A percentile compares a stretch with the other conserved stretches of the same genome.
Conservation (phyloP, 2,888 invertebrate genomes). For the Rhagonycha lutea region DNA sequence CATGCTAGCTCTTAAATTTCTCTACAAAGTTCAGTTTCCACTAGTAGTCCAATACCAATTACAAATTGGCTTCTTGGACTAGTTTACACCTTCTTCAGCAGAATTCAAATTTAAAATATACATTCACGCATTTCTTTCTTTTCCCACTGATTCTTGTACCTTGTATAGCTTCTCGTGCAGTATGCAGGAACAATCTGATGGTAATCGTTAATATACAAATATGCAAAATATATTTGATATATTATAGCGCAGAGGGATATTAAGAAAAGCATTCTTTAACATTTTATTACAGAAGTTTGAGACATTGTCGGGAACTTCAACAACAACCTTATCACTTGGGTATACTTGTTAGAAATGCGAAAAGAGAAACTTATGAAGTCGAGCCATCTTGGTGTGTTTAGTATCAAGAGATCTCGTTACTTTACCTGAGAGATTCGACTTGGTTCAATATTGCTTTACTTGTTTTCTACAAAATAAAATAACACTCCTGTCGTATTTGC, state of each 20-base stretch:
- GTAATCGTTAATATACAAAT: neutral
- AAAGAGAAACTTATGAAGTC: slow-evolving; percentile 21
- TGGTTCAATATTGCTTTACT: slow-evolving; percentile 26
- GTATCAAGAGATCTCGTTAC: slow-evolving; percentile 28
- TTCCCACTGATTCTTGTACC: too few relatives aligned
- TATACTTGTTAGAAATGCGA: slow-evolving; percentile 25
- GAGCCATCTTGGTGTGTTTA: slow-evolving; percentile 20
- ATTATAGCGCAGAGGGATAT: neutral
- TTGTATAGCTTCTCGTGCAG: too few relatives aligned
- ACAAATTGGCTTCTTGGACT: too few relatives aligned
- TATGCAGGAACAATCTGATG: neutral
- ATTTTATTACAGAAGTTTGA: neutral
- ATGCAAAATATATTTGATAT: slow-evolving; percentile 2
- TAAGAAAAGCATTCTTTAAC: slow-evolving; percentile 2
- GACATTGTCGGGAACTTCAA: neutral
- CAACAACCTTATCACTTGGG: slow-evolving; percentile 20
- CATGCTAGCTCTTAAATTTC: too few relatives aligned
- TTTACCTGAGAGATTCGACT: slow-evolving; percentile 29
- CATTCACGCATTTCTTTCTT: too few relatives aligned
- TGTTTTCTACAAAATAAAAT: slow-evolving; percentile 19
- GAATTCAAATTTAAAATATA: too few relatives aligned
- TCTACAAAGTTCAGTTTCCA: too few relatives aligned
- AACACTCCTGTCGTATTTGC: slow-evolving; percentile 15
- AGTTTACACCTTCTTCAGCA: too few relatives aligned
- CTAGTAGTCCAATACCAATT: too few relatives aligned